phyloP scores from a whole-genome alignment of 2,797 vertebrate genomes.

The Tokudaia muenninki region DNA sequence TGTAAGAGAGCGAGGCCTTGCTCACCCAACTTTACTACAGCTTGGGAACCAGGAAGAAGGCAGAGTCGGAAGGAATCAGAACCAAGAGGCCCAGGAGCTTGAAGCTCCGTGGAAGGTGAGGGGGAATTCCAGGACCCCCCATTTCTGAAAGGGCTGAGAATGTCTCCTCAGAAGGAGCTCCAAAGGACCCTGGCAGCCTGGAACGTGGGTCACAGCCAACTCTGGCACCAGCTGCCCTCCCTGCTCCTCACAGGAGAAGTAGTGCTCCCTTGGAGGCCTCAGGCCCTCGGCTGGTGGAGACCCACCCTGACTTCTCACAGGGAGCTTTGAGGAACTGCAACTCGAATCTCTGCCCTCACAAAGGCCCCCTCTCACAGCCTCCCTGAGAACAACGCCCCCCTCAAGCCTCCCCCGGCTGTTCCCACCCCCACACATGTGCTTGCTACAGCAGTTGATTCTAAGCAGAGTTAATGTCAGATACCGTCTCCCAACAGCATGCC shows the following conservation, averaged over 20 bases:
- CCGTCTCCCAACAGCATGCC: conserved; percentile 74
- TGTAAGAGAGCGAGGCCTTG: neutral
- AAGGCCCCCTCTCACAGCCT: conserved; percentile 72
- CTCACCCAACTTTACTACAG: neutral
- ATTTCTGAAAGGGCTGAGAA: neutral
- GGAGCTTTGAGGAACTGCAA: neutral
- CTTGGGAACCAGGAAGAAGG: neutral
- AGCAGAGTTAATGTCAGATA: conserved; percentile 63
- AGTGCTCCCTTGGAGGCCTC: neutral
- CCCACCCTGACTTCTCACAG: conserved; percentile 21
- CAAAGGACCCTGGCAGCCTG: neutral
- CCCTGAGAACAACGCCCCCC: conserved; percentile 21
- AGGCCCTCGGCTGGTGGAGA: neutral
- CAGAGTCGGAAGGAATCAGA: rapidly evolving
- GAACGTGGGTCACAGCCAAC: neutral
- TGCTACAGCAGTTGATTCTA: conserved; percentile 69
- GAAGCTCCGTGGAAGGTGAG: neutral
- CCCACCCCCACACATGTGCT: conserved; percentile 50
- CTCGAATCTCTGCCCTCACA: conserved; percentile 59
- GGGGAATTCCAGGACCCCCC: neutral
- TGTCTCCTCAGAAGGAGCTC: neutral
- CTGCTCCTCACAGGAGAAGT: neutral
- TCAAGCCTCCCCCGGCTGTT: neutral
- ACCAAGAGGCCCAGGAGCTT: neutral
- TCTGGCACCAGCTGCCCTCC: neutral